Base-by-base conservation (phyloP, 1,140 invertebrate genomes). In the Mesaphorura yosii region DNA sequence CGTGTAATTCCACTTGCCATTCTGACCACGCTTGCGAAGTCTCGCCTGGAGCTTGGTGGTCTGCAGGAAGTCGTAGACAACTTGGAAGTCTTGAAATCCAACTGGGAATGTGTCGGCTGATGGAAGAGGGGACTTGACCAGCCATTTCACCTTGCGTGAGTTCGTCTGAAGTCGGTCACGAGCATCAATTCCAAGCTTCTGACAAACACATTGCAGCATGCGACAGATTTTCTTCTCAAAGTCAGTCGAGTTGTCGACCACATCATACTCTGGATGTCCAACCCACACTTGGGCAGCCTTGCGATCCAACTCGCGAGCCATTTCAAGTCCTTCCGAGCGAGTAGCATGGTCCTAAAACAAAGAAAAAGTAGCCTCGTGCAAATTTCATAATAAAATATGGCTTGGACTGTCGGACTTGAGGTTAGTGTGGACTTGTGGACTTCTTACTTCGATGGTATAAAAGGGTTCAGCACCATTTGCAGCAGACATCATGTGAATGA, bases 181-280 rank as follows among this genome's bases (percentile, higher is more conserved):
- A 40, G 85, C 87, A 66, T 97, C 89, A 58, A 98, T 82, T 59
- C 92, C 91, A 51, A 98, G 76, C 67, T 94, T 88, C 67, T 90
- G 84, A 69, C 91, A 97, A 23, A 98, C 88, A 65, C 83, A 79
- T 61, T 86, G 51, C 63, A 98, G 92, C 78, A 97, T 84, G n/a
- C 89, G 78, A 62, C 88, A 83, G 60, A 98, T 86, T 73, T 99
- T 99, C 12, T 83, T 81, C 65, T 98, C 92, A 73, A 99, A 98
- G 66, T 94, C 88, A 2, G 88, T 88, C 0, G 85, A 88, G 70
- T 98, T 98, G 68, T 98, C 95, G 59, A 98, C 92, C 1, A 99
- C 90, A 75, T 98, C 95, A 69, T 95, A 95, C 67, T 98, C 98
- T 0, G 95, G 95, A 76, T 99, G 95, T 0, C 95, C 95, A 49